Percentiles rank a stretch among this genome's conserved stretches.
phyloP scores from a whole-genome alignment of 2,113 vertebrate species.

The Dromas ardeola region DNA sequence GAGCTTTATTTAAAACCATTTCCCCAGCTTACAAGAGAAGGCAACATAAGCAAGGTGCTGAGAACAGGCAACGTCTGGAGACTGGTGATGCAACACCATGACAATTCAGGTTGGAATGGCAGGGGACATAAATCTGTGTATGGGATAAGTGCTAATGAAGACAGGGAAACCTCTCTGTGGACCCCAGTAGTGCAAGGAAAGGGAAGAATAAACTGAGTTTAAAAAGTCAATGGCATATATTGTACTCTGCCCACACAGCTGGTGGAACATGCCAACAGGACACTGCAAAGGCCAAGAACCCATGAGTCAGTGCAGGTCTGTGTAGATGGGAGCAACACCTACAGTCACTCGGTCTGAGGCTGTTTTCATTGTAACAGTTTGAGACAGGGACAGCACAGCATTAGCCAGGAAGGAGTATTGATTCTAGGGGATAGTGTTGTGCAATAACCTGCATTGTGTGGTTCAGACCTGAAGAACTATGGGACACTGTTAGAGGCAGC shows the following conservation, averaged over 20 bases:
- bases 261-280: background rate
- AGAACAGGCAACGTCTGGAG: background rate
- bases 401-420: background rate
- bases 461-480: background rate
- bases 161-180: background rate
- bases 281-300: background rate
- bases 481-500: background rate
- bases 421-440: background rate
- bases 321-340: background rate
- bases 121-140: background rate
- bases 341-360: background rate
- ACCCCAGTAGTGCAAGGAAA: background rate
- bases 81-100: rapidly evolving
- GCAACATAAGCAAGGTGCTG: background rate
- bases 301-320: background rate
- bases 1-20: background rate
- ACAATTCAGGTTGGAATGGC: background rate
- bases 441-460: background rate
- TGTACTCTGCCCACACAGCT: background rate
- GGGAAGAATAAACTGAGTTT: background rate
- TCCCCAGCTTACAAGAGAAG: background rate
- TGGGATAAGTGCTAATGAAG: background rate
- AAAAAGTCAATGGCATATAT: background rate
- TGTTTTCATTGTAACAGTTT: background rate
- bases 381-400: rapidly evolving